phyloP scores from a whole-genome alignment of 2,797 vertebrate species.

The Pogonophryne albipinna region DNA sequence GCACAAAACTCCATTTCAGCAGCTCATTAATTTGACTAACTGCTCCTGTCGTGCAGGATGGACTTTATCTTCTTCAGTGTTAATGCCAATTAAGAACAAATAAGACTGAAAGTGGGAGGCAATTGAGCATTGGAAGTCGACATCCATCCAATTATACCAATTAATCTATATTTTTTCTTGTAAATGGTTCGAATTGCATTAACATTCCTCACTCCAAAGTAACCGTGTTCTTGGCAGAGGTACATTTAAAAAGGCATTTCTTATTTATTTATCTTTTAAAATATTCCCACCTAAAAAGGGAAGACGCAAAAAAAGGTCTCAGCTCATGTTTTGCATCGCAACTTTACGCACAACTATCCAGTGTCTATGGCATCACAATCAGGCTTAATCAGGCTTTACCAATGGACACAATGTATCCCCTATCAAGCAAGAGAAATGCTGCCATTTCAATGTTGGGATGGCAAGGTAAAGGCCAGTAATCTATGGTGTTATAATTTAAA shows the following conservation, averaged over 20 bases:
- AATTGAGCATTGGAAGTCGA: neutral
- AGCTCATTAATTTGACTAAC: slow-evolving; percentile 17
- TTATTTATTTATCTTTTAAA: neutral
- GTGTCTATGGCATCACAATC: neutral
- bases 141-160: neutral
- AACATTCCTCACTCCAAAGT: neutral
- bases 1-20: slow-evolving; percentile 12
- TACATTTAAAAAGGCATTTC: neutral
- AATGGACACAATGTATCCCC: neutral
- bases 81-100: neutral
- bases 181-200: neutral
- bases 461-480: slow-evolving; percentile 25
- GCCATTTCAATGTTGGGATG: slow-evolving; percentile 12
- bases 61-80: neutral
- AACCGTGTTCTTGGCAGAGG: neutral
- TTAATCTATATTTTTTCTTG: neutral
- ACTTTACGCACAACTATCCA: neutral
- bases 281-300: no score
- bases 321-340: neutral
- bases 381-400: slow-evolving; percentile 6
- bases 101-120: neutral
- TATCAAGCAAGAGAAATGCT: neutral
- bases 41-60: slow-evolving; percentile 5
- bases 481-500: slow-evolving; percentile 3
- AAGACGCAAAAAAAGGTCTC: neutral